Evolutionary conservation across 1,140 invertebrate species (phyloP).

Genomic region (Parasteatoda tepidariorum): DNA sequence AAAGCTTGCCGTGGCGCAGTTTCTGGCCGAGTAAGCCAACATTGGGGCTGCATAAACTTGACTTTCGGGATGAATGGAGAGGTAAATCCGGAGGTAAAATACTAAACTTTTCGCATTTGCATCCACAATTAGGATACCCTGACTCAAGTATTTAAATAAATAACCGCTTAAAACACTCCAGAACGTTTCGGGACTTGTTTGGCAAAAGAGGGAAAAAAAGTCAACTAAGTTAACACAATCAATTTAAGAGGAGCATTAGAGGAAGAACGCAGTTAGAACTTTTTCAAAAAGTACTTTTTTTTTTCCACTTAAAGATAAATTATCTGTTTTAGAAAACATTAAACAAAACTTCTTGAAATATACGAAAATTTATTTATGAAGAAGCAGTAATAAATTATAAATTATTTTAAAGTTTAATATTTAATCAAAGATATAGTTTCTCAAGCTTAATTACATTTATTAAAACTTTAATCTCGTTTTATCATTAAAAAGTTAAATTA

Average conservation of each 20-base stretch:
- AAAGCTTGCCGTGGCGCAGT: neutral
- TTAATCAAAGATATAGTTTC: too few species aligned
- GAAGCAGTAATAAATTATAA: too few species aligned
- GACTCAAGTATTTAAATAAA: conserved; percentile 24
- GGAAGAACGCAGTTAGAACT: too few species aligned
- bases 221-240: neutral
- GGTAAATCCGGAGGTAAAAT: neutral
- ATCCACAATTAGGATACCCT: neutral
- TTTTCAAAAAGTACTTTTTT: too few species aligned
- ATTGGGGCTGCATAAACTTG: neutral
- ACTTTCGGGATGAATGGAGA: neutral
- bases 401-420: too few species aligned
- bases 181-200: neutral
- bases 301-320: too few species aligned
- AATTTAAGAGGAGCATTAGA: neutral
- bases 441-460: too few species aligned
- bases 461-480: too few species aligned
- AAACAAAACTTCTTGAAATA: too few species aligned
- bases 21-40: neutral
- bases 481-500: too few species aligned
- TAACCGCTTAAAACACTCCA: conserved; percentile 6
- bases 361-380: too few species aligned
- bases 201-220: neutral
- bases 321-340: too few species aligned
- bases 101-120: conserved; percentile 35